A percentile compares a stretch with the other conserved stretches of the same genome.
Conservation (phyloP, 2,113 vertebrate genomes). For the Nycticryphes semicollaris region DNA sequence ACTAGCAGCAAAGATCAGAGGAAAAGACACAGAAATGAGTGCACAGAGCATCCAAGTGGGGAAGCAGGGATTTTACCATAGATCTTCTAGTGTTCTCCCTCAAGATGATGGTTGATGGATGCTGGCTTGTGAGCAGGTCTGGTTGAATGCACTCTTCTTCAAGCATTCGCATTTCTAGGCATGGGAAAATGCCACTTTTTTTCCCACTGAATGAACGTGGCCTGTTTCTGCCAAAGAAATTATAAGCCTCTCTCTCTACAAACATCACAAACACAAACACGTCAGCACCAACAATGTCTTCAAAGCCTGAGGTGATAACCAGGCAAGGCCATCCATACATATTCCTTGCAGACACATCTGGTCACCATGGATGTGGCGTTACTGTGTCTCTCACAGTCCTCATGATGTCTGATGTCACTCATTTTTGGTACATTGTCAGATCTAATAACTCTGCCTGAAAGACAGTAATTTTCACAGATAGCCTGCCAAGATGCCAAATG, state of each 20-base stretch:
- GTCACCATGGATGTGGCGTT: background rate
- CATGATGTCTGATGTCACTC: background rate
- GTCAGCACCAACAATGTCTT: background rate
- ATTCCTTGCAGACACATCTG: background rate
- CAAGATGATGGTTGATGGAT: background rate
- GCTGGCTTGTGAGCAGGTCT: background rate
- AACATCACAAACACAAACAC: background rate
- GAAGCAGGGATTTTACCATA: background rate
- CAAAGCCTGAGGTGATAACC: background rate
- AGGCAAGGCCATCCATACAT: background rate
- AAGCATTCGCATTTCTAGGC: background rate
- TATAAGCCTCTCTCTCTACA: background rate
- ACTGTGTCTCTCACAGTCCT: background rate
- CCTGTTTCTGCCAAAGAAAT: slow-evolving; percentile 38
- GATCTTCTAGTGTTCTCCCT: background rate
- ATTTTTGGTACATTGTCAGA: background rate
- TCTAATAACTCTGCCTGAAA: background rate
- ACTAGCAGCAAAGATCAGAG: background rate
- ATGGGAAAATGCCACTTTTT: background rate
- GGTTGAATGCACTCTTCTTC: background rate
- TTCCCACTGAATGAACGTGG: background rate
- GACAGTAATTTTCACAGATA: background rate
- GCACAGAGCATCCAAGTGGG: accelerated
- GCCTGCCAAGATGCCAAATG: background rate
- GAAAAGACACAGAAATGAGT: background rate